phyloP scores from a whole-genome alignment of 2,113 vertebrate genomes.

The Rhinopomastus cyanomelas region DNA sequence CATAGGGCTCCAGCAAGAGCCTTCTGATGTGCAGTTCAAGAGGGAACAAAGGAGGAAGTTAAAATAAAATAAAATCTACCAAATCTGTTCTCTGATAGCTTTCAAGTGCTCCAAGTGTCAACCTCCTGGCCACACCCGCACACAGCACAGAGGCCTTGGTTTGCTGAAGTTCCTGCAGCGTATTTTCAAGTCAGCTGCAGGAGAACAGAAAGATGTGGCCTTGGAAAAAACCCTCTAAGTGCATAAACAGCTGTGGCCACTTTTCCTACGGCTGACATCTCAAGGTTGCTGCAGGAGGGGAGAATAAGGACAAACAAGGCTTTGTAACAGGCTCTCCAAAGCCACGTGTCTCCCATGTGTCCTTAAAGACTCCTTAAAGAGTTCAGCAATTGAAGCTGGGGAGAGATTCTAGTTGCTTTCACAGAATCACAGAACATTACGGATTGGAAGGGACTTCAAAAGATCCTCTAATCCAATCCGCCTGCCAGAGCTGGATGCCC shows the following conservation, averaged over 20 bases:
- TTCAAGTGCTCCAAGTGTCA: conserved; percentile 40
- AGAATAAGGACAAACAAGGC: conserved; percentile 33
- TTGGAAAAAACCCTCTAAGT: conserved; percentile 64
- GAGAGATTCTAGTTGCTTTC: background rate
- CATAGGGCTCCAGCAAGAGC: background rate
- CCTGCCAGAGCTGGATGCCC: too few species aligned
- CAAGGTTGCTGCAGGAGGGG: conserved; percentile 62
- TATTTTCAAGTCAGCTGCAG: conserved; percentile 18
- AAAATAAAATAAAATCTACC: background rate
- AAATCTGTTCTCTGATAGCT: background rate
- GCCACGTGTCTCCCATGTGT: background rate
- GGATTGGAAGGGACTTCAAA: too few species aligned
- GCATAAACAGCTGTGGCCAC: conserved; percentile 76
- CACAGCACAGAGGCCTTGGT: conserved; percentile 5
- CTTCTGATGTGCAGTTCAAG: conserved; percentile 11
- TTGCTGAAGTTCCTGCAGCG: conserved; percentile 41
- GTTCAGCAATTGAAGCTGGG: background rate
- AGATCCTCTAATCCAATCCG: too few species aligned
- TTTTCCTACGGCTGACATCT: conserved; percentile 63
- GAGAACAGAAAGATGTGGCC: conserved; percentile 60
- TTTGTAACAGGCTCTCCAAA: background rate
- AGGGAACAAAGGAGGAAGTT: background rate
- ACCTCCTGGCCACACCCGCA: conserved; percentile 1
- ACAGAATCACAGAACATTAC: too few species aligned
- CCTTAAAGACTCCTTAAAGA: background rate